Base-by-base conservation (phyloP, 2,888 invertebrate species). In the Perizoma affinitatum region DNA sequence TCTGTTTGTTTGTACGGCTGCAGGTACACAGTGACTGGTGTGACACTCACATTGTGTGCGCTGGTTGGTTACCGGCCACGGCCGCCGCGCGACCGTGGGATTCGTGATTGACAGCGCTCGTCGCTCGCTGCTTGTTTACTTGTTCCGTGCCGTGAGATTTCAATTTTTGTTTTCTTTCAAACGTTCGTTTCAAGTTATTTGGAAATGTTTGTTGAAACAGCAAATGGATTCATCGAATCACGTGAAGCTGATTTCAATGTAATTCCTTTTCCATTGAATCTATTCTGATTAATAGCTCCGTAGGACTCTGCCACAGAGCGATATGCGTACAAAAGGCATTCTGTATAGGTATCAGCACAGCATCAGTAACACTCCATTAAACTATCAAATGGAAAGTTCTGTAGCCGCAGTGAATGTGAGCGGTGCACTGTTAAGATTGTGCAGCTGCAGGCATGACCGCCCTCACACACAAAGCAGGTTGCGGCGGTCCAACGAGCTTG, bases 321-420 rank as follows among this genome's bases (percentile, higher is more conserved):
- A 54, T 54, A 50, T 8, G 4, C 6, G 4, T 54, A 54, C 46
- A 38, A 51, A 50, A 54, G 47, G 59, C 54, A 60, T 54, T 60
- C 41, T 54, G 59, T 38, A 7, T 4, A 38, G 38, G 3, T 38
- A 38, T 38, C 7, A 38, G 38, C 36, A n/a, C 7, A 38, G 38
- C 51, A 60, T 60, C 46, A 46, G 42, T 36, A 42, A 46, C 59
- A 60, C 46, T 54, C 59, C 54, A 60, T 51, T 54, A 54, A 60
- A 60, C 46, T 54, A 60, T 60, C 54, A 51, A 60, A 54, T 60
- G 46, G 54, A 60, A 54, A 60, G 59, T 60, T 54, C 46, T 7
- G 59, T 41, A 46, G 45, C 50, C 54, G 59, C 59, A 50, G 50
- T 54, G 33, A 43, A 45, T 51, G 50, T 22, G 53, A 53, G 58